Percentiles rank a stretch among this genome's conserved stretches.
Evolutionary conservation across 2,888 invertebrate species (phyloP).

Genomic region (Chrysotoxum bicinctum): DNA sequence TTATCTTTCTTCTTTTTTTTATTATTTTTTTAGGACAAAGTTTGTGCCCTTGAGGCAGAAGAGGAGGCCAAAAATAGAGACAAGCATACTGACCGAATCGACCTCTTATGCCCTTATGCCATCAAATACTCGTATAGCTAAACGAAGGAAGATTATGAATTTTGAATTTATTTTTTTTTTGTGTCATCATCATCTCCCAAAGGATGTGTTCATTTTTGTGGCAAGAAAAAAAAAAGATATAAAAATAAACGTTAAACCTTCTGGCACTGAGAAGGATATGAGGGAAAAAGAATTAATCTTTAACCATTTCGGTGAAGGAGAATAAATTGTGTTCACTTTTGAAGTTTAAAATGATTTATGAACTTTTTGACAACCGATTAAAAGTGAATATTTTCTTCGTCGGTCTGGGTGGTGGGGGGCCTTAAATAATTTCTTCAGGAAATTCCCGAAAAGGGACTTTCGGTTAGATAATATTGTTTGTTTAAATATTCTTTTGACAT

Average conservation of each 20-base stretch:
- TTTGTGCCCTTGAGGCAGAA: constrained; percentile 9
- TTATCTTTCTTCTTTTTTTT: neutral
- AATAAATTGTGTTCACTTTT: neutral
- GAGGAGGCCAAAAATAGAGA: neutral
- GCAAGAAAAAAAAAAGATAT: neutral
- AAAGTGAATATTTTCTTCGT: constrained; percentile 3
- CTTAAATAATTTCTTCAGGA: neutral
- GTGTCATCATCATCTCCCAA: neutral
- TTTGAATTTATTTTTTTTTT: neutral
- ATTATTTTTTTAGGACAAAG: neutral
- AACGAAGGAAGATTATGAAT: constrained; percentile 23
- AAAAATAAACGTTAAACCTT: neutral
- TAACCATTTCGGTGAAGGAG: neutral
- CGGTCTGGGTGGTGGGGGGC: neutral
- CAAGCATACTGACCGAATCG: constrained; percentile 15
- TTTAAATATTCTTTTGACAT: neutral
- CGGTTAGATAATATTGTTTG: neutral
- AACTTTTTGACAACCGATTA: constrained; percentile 32
- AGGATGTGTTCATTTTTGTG: constrained; percentile 22
- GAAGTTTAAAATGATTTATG: constrained; percentile 22
- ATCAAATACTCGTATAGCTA: neutral
- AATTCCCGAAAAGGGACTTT: neutral
- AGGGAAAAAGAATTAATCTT: neutral
- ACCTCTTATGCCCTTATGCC: constrained; percentile 1
- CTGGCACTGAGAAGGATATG: neutral